Evolutionary conservation across 2,888 invertebrate genomes (phyloP).

Genomic region (Halictus ligatus): DNA sequence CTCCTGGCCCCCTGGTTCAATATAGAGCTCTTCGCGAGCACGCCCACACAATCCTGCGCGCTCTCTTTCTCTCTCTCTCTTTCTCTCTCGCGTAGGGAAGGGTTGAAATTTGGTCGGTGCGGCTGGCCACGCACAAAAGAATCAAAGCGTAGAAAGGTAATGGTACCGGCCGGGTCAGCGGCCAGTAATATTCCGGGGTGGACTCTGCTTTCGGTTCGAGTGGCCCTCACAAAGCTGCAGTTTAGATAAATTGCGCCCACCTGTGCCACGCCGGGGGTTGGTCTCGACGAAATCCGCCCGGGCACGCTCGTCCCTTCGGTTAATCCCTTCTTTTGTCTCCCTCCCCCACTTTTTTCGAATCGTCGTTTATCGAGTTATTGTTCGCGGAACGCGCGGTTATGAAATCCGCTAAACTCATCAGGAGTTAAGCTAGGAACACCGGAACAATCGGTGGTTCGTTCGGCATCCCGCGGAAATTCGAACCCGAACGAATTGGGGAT

Average conservation of each 20-base stretch:
- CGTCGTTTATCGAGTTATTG: background rate
- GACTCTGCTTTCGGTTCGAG: constrained; percentile 73
- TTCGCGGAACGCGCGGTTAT: background rate
- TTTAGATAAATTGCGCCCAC: constrained; percentile 78
- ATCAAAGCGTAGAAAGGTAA: constrained; percentile 72
- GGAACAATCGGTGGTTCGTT: background rate
- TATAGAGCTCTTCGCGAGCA: constrained; percentile 29
- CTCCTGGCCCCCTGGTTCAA: constrained; percentile 23
- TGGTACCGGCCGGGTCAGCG: constrained; percentile 57
- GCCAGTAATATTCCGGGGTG: constrained; percentile 77
- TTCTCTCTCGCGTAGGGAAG: background rate
- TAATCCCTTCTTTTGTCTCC: constrained; percentile 18
- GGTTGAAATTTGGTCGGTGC: constrained; percentile 47
- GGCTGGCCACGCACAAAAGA: constrained; percentile 70
- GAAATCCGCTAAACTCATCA: background rate
- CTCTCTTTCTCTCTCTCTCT: background rate
- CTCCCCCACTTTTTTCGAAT: background rate
- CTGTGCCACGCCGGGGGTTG: constrained; percentile 27
- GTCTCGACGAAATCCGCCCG: constrained; percentile 36
- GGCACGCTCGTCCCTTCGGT: constrained; percentile 34
- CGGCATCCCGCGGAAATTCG: background rate
- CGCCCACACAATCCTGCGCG: constrained; percentile 48
- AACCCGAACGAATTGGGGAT: background rate
- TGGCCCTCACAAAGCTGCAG: constrained; percentile 71
- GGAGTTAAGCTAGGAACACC: background rate